Evolutionary conservation across 1,140 invertebrate genomes (phyloP), one percentile per base, ranked within the genome.

Genomic region (Holcopasites calliopsidis): DNA sequence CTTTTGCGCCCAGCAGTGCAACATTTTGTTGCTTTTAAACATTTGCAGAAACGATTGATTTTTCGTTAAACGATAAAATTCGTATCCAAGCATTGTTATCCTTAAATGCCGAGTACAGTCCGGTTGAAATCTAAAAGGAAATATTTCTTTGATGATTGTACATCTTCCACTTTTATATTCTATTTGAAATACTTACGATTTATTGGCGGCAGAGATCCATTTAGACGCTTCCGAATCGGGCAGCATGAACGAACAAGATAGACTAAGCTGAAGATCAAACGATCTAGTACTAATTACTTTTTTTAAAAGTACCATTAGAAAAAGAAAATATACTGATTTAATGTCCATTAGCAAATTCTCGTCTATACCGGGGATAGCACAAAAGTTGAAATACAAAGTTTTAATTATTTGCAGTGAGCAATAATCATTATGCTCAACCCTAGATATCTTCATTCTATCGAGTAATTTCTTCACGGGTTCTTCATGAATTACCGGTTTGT

Each of bases 211-310:
- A 21, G 69, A 68, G 6, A 90, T 42, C 77, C 85, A 85, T 42
- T 72, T 76, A n/a, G 64, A 61, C 2, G 84, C 81, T 7, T 86
- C 78, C 33, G 78, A 18, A 54, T 83, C 66, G 16, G 85, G 35
- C 6, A 90, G 47, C 60, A 79, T 80, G 64, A 87, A 88, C 1
- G 89, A 73, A 77, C 86, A 88, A n/a, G 77, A 73, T 4, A 90
- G 55, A 49, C 89, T 86, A 8, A 88, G 74, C 1, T 79, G 75
- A 8, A 89, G 47, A 81, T 91, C 90, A 47, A 90, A 83, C 18
- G 62, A 70, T 47, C 76, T 83, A 21, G 61, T 77, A 50, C 62
- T 81, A 2, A 88, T 66, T n/a, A 91, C 50, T 83, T 88, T 90
- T 79, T 81, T 87, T 21, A 90, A 61, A 16, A 89, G 68, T 13